phyloP scores from a whole-genome alignment of 2,888 invertebrate genomes.

The Vandiemenella viatica region DNA sequence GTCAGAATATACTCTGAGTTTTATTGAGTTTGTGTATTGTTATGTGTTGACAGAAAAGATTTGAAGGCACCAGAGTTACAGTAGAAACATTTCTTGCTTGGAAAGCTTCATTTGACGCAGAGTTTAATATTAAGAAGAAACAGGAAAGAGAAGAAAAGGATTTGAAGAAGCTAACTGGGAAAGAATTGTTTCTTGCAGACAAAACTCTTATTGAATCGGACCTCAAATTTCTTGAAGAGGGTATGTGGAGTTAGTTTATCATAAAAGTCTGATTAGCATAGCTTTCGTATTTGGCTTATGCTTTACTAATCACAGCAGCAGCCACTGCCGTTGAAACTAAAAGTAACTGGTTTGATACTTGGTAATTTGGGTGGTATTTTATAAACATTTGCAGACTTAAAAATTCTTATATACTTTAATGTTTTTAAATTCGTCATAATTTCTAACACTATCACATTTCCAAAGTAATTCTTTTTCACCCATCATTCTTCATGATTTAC shows the following conservation, averaged over 20 bases:
- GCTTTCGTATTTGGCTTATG: too few species aligned
- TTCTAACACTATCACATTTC: neutral
- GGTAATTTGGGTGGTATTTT: neutral
- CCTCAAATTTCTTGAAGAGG: slow-evolving; percentile 85
- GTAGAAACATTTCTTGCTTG: slow-evolving; percentile 91
- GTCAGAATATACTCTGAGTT: too few species aligned
- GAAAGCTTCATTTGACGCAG: slow-evolving; percentile 85
- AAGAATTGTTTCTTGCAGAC: slow-evolving; percentile 85
- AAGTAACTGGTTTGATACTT: too few species aligned
- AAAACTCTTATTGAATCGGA: slow-evolving; percentile 91
- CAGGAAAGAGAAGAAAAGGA: slow-evolving; percentile 55
- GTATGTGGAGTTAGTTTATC: slow-evolving; percentile 28
- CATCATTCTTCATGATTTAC: too few species aligned
- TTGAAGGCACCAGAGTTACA: slow-evolving; percentile 89
- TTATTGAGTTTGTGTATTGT: too few species aligned
- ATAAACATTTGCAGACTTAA: neutral
- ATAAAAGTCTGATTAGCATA: neutral
- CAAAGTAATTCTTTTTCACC: neutral
- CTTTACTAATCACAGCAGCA: too few species aligned
- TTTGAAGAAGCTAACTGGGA: slow-evolving; percentile 75
- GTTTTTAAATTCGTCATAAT: neutral
- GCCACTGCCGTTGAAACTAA: neutral
- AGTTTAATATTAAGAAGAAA: slow-evolving; percentile 37
- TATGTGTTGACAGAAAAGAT: slow-evolving; percentile 59
- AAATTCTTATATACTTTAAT: neutral